Evolutionary conservation across 2,888 invertebrate genomes (phyloP).

Genomic region (Diarsia brunnea): DNA sequence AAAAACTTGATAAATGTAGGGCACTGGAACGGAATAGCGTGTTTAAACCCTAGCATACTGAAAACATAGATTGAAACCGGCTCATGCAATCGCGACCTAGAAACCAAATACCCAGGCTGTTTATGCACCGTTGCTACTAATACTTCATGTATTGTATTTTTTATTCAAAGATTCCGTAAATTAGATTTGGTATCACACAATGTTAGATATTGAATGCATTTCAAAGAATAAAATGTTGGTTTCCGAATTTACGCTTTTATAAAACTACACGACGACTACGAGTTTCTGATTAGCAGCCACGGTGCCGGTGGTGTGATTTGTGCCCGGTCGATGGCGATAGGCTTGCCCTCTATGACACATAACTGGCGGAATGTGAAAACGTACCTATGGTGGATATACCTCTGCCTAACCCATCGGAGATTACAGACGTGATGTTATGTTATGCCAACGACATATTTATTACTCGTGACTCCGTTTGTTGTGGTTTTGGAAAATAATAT

Average conservation of each 20-base stretch:
- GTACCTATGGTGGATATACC: too few species aligned
- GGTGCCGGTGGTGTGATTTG: too few species aligned
- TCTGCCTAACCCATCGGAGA: too few species aligned
- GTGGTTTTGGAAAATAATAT: background rate
- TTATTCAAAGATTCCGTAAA: background rate
- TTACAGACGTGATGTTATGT: too few species aligned
- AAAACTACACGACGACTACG: background rate
- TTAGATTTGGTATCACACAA: background rate
- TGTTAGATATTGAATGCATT: background rate
- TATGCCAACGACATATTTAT: too few species aligned
- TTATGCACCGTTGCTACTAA: conserved; percentile 48
- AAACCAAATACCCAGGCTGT: conserved; percentile 60
- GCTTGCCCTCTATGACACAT: too few species aligned
- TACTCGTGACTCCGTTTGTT: background rate
- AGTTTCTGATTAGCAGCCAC: too few species aligned
- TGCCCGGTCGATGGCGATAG: too few species aligned
- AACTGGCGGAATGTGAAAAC: too few species aligned
- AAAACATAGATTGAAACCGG: conserved; percentile 57
- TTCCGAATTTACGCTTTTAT: background rate
- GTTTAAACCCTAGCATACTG: conserved; percentile 60
- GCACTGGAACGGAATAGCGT: conserved; percentile 55
- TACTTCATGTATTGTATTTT: conserved; percentile 22
- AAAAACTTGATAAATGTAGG: conserved; percentile 54
- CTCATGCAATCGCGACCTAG: conserved; percentile 68
- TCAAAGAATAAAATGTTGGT: background rate